Evolutionary conservation across 2,113 vertebrate genomes (phyloP), one percentile per base, ranked within the genome.

Genomic region (Nycticebus coucang): DNA sequence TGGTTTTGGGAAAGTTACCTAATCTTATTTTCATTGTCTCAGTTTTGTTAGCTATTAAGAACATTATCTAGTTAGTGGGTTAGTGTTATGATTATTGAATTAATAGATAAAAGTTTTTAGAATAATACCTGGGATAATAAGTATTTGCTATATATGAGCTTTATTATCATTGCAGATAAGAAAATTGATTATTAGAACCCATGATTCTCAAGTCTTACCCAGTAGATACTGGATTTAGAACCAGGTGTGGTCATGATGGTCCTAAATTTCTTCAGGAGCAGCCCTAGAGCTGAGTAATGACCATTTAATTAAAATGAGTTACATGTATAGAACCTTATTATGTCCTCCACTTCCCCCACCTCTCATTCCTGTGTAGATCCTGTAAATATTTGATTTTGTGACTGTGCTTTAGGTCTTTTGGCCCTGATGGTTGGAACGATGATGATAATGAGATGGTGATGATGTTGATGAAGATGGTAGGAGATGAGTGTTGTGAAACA

Each of bases 41-140:
- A 80, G 15, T 94, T 89, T 92, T 93, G 71, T 93, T 5, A 80
- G 5, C 9, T 87, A 53, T 53, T 74, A 80, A 53, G 33, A 84
- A 60, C 50, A 78, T n/a, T 91, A 57, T n/a, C 24, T 69, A 74
- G 15, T 2, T 74, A 75, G 72, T 14, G 7, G 7, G 6, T 53
- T 68, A 28, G 18, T 78, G 33, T 57, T 18, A 75, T 10, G n/a
- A 66, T 68, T 93, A 68, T 22, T 30, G 15, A 96, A 33, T 80
- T 80, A 85, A 59, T 18, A 80, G 60, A 68, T 41, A 28, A 64
- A 87, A 41, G 6, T 41, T 82, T 57, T 88, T 88, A 79, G 26
- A 79, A 85, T 2, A 86, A 2, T 35, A 0, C 11, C 69, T 89
- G 11, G 4, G 88, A 95, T 84, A 45, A 24, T 30, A 68, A 33